Evolutionary conservation across 2,113 vertebrate species (phyloP).

Genomic region (Hippoglossus stenolepis): DNA sequence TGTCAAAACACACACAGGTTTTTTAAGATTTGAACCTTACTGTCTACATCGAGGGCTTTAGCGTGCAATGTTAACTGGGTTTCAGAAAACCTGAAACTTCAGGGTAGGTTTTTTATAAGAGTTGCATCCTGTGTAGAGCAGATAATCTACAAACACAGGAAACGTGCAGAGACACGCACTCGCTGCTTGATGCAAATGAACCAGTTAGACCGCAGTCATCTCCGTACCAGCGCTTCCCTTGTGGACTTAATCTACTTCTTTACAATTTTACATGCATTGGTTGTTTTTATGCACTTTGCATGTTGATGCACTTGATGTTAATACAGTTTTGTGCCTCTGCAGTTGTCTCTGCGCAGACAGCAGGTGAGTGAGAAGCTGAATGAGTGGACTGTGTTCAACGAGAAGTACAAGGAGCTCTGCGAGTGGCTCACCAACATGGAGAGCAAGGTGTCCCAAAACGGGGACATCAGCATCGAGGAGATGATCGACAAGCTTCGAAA

Average conservation of each 20-base stretch:
- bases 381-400: slow-evolving; percentile 94
- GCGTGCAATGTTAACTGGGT: not conserved
- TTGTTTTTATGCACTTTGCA: not conserved
- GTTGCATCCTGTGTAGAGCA: slow-evolving; percentile 71
- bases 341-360: slow-evolving; percentile 91
- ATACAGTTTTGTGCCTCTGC: slow-evolving; percentile 40
- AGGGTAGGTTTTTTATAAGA: slow-evolving; percentile 35
- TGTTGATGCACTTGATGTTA: not conserved
- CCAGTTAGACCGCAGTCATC: slow-evolving; percentile 17
- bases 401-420: slow-evolving; percentile 95
- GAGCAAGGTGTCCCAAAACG: slow-evolving; percentile 95
- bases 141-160: slow-evolving; percentile 72
- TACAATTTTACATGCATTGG: not conserved
- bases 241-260: not conserved
- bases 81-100: slow-evolving; percentile 46
- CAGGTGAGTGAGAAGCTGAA: slow-evolving; percentile 92
- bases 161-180: slow-evolving; percentile 25
- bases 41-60: not conserved
- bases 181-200: slow-evolving; percentile 43
- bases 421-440: slow-evolving; percentile 99
- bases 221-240: slow-evolving; percentile 17
- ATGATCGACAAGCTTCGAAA: slow-evolving; percentile 98
- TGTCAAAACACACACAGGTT: no score
- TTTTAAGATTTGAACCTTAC: not conserved
- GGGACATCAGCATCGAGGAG: slow-evolving; percentile 97